Evolutionary conservation across 2,113 vertebrate genomes (phyloP).

Genomic region (Saguinus imperator): DNA sequence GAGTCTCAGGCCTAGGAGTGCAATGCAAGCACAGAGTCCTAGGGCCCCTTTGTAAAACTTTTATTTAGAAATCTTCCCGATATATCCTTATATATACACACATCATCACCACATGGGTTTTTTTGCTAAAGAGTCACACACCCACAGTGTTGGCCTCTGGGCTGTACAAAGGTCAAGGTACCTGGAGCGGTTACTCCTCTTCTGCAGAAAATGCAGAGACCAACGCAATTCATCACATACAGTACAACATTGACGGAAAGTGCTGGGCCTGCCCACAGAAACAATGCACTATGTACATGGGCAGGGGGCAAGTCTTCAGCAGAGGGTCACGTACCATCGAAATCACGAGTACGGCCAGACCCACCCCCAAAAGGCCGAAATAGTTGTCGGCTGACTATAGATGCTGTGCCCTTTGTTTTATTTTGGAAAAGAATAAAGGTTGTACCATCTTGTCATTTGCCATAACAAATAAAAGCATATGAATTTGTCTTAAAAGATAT

Average conservation of each 20-base stretch:
- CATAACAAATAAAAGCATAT: constrained; percentile 44
- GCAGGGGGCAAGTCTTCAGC: constrained; percentile 74
- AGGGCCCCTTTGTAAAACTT: constrained; percentile 86
- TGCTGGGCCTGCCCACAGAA: constrained; percentile 69
- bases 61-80: constrained; percentile 92
- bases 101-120: constrained; percentile 89
- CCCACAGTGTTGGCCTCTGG: constrained; percentile 84
- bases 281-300: constrained; percentile 71
- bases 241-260: constrained; percentile 84
- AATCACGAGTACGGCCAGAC: constrained; percentile 83
- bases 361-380: constrained; percentile 53
- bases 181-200: constrained; percentile 87
- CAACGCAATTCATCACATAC: constrained; percentile 83
- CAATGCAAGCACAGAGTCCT: constrained; percentile 40
- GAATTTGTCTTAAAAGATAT: constrained; percentile 41
- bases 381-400: constrained; percentile 25
- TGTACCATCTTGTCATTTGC: constrained; percentile 83
- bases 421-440: constrained; percentile 49
- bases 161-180: constrained; percentile 86
- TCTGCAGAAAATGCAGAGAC: constrained; percentile 90
- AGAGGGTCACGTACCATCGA: constrained; percentile 86
- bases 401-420: constrained; percentile 48
- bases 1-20: neutral
- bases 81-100: constrained; percentile 91
- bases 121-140: constrained; percentile 86